Conservation (phyloP, 2,113 vertebrate species). For the Crypturellus undulatus region DNA sequence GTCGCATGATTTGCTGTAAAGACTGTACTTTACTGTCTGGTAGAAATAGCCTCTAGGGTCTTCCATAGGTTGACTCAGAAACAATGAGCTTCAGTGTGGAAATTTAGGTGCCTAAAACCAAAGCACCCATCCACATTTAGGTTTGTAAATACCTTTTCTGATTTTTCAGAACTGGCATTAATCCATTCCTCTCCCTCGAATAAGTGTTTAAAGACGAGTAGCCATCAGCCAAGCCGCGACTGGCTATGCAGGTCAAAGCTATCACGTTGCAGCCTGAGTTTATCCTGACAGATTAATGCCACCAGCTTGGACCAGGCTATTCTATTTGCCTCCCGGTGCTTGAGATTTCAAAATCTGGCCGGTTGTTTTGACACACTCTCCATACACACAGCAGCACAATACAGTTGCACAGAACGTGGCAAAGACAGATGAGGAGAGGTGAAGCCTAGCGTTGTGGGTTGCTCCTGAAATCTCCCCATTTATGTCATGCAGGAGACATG, state of each 20-base stretch:
- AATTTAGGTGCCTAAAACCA: background rate
- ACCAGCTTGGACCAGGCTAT: background rate
- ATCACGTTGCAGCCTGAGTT: background rate
- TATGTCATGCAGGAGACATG: conserved; percentile 29
- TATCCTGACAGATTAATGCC: background rate
- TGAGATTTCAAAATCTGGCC: background rate
- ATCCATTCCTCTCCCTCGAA: background rate
- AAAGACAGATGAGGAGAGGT: conserved; percentile 45
- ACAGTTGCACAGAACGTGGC: background rate
- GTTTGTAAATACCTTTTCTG: background rate
- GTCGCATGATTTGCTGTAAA: background rate
- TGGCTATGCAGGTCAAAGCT: background rate
- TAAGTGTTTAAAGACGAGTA: background rate
- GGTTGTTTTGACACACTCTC: background rate
- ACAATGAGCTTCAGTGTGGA: background rate
- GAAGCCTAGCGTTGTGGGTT: background rate
- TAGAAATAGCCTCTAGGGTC: background rate
- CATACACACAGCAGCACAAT: background rate
- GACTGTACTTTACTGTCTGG: background rate
- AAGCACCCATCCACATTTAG: background rate
- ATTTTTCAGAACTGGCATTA: background rate
- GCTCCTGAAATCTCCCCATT: conserved; percentile 9
- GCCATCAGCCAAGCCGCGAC: background rate
- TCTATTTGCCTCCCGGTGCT: background rate
- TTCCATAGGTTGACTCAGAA: background rate